A percentile compares a stretch with the other conserved stretches of the same genome.
Evolutionary conservation across 2,113 vertebrate genomes (phyloP).

Genomic region (Nymphicus hollandicus): DNA sequence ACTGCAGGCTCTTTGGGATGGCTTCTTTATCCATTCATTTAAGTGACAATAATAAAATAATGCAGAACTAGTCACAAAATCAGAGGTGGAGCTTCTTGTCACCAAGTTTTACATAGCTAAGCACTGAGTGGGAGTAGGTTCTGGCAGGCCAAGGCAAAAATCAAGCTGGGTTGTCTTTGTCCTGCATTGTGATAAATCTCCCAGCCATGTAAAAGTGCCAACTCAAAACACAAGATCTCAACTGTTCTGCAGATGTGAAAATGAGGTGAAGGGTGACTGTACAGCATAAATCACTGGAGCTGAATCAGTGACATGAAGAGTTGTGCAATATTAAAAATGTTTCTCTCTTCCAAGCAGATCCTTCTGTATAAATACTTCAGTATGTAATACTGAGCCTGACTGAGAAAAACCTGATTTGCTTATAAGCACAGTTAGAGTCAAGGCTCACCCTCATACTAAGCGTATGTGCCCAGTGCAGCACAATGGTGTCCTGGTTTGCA

Average conservation of each 20-base stretch:
- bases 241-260: neutral
- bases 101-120: neutral
- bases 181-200: neutral
- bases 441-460: neutral
- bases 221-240: neutral
- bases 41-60: neutral
- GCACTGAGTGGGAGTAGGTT: neutral
- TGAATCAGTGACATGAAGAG: neutral
- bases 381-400: neutral
- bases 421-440: neutral
- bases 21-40: neutral
- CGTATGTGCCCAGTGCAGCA: neutral
- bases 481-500: neutral
- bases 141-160: neutral
- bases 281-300: neutral
- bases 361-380: neutral
- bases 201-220: neutral
- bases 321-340: neutral
- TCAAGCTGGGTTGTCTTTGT: neutral
- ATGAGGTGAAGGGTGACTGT: neutral
- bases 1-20: neutral
- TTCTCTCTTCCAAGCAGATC: neutral
- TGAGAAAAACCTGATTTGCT: neutral
- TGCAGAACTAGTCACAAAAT: neutral
- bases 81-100: neutral